phyloP scores from a whole-genome alignment of 2,888 invertebrate genomes.

The Odontocerum albicorne region DNA sequence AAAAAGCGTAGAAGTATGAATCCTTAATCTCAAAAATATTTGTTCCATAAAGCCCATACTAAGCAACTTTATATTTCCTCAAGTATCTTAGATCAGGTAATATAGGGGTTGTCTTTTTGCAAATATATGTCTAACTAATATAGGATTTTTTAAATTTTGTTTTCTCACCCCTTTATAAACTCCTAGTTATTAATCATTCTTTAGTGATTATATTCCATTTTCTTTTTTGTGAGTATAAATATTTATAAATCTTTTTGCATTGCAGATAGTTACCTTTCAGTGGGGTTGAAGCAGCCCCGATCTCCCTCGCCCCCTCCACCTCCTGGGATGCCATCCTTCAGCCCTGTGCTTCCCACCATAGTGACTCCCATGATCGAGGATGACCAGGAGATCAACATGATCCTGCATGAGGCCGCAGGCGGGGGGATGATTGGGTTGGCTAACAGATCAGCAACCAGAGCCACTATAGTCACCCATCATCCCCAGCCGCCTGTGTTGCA shows the following conservation, averaged over 20 bases:
- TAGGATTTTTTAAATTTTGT: no score
- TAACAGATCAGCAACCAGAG: conserved; percentile 20
- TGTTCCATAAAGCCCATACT: no score
- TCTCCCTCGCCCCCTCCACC: conserved; percentile 35
- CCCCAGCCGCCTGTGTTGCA: conserved; percentile 41
- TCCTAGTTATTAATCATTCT: no score
- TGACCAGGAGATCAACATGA: conserved; percentile 42
- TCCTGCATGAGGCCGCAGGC: conserved; percentile 33
- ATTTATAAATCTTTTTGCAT: conserved; percentile 12
- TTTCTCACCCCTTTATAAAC: no score
- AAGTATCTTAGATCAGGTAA: no score
- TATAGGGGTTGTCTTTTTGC: no score
- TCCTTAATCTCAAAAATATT: no score
- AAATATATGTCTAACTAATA: no score
- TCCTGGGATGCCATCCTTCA: conserved; percentile 22
- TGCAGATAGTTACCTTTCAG: conserved; percentile 54
- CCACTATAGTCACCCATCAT: conserved; percentile 41
- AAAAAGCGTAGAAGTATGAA: no score
- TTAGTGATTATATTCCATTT: no score
- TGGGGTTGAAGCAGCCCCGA: conserved; percentile 44
- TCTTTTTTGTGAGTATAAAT: no score
- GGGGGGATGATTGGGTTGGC: conserved; percentile 18
- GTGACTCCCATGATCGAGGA: conserved; percentile 39
- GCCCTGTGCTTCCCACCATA: conserved; percentile 28
- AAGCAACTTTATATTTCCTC: no score